Evolutionary conservation across 2,888 invertebrate species (phyloP).

Genomic region (Amorpha juglandis): DNA sequence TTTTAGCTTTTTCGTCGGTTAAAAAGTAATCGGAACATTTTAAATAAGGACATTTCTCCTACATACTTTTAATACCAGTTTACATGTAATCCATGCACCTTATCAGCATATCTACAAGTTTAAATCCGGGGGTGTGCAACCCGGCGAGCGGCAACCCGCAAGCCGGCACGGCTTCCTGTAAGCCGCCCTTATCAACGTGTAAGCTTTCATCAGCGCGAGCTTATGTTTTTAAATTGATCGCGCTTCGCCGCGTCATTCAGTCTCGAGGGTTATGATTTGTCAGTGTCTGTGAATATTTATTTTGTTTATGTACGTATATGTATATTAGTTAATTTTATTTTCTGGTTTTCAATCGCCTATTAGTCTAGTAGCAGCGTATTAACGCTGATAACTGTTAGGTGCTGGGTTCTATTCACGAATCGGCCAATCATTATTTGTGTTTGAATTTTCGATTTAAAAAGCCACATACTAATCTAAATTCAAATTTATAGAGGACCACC

Average conservation of each 20-base stretch:
- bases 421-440: too few species aligned
- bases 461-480: too few species aligned
- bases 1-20: too few species aligned
- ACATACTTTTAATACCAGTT: not conserved
- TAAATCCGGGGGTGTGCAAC: constrained; percentile 63
- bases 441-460: too few species aligned
- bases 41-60: not conserved
- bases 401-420: too few species aligned
- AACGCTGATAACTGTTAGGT: too few species aligned
- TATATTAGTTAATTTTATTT: too few species aligned
- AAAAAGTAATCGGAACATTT: too few species aligned
- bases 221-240: constrained; percentile 45
- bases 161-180: constrained; percentile 69
- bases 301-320: too few species aligned
- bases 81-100: constrained; percentile 32
- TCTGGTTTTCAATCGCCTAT: too few species aligned
- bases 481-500: too few species aligned
- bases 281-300: not conserved
- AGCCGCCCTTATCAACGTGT: constrained; percentile 62
- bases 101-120: constrained; percentile 61
- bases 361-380: too few species aligned
- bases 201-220: constrained; percentile 46
- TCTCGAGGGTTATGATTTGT: constrained; percentile 1
- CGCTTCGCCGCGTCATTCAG: constrained; percentile 40
- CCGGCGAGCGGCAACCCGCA: constrained; percentile 45